These are phyloP conservation scores for Tauraco erythrolophus DNA, from an alignment of 2,113 vertebrate genomes.

Conservation along the genomic window DNA sequence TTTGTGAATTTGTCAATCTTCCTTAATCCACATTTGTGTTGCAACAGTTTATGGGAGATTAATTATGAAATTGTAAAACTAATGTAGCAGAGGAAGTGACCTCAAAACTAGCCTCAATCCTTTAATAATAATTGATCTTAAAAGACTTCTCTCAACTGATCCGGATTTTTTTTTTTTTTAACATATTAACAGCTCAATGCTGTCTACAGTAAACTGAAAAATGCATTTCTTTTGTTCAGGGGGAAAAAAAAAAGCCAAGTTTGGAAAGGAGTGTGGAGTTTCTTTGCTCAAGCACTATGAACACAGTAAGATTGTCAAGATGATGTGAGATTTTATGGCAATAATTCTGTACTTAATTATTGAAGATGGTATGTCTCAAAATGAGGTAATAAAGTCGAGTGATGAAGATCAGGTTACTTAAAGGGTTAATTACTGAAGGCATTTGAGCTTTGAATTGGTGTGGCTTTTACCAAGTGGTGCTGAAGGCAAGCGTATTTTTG, in stretches of 20 bases:
- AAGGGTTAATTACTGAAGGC: neutral
- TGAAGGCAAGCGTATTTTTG: neutral
- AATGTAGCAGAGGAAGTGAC: neutral
- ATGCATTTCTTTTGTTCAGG: neutral
- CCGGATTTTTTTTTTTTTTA: neutral
- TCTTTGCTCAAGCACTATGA: neutral
- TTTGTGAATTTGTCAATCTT: neutral
- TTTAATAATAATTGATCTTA: neutral
- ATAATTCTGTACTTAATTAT: neutral
- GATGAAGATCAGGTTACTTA: neutral
- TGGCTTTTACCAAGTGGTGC: neutral
- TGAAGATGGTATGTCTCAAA: neutral
- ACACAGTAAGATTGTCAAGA: neutral
- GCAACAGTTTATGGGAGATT: neutral
- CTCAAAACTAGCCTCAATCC: neutral
- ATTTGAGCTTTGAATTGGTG: constrained; percentile 17
- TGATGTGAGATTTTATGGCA: neutral
- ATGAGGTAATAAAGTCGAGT: neutral
- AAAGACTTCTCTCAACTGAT: neutral
- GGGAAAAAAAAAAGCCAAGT: neutral
- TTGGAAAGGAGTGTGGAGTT: neutral
- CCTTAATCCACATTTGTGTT: neutral
- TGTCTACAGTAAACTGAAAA: neutral
- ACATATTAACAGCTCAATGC: neutral
- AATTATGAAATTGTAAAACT: neutral